Evolutionary conservation across 1,140 invertebrate species (phyloP), one percentile per base, ranked within the genome.

Genomic region (Drosophila biarmipes): DNA sequence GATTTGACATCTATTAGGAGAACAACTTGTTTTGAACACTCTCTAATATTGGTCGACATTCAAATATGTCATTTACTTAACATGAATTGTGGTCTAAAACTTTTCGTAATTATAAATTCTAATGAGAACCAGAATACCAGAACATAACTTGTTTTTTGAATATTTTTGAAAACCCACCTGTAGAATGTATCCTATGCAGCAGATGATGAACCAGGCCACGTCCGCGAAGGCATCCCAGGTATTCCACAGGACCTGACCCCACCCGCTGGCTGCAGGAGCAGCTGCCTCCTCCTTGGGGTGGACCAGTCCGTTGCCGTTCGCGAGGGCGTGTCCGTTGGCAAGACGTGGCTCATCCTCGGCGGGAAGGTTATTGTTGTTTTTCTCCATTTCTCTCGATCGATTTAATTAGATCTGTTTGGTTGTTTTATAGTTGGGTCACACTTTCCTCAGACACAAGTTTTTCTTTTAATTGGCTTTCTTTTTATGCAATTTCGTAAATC

Each of bases 151-250:
- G 4, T 35, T 35, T 35, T 35, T 7, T 14, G 1, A 15, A 17
- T n/a, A 12, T 12, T 12, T n/a, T 4, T 29, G 6, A 7, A n/a
- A 53, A 15, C 81, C 78, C 34, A 91, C 90, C 90, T 91, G 80
- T 0, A 91, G 74, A 19, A 94, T 93, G 61, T 93, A 92, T n/a
- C 94, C 91, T 1, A 94, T 69, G 17, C 93, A 93, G 11, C 94
- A 84, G 15, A 95, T 55, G 24, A 96, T 87, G 68, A 96, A 96
- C 40, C 93, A 93, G 58, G 95, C 90, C 21, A 96, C 80, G 62
- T 96, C 95, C 45, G 94, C 91, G 53, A 94, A 92, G 2, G 93
- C 92, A 77, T 94, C 93, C 67, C 85, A 80, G 56, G 61, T 86
- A 69, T 73, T 90, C 94, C 87, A 80, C 21, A 89, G 55, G 6